phyloP scores from a whole-genome alignment of 2,113 vertebrate genomes.

The Caranx melampygus region DNA sequence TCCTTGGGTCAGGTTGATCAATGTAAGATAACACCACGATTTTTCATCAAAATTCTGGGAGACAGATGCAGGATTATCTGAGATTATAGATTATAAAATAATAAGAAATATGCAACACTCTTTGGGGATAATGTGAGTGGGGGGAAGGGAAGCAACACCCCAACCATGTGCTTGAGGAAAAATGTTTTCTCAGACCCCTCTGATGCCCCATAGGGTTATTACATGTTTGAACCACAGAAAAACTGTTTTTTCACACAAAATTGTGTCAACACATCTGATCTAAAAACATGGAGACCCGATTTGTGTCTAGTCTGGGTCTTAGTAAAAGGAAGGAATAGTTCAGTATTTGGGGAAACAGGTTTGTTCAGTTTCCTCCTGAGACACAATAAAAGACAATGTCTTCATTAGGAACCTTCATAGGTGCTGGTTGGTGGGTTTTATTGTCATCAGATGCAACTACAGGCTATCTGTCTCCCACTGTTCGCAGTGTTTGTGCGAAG shows the following conservation, averaged over 20 bases:
- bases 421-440: not conserved
- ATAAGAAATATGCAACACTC: not conserved
- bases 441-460: too few relatives aligned
- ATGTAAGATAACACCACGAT: not conserved
- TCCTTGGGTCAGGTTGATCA: not conserved
- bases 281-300: not conserved
- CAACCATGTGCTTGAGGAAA: slow-evolving; percentile 17
- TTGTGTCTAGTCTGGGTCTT: not conserved
- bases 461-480: too few relatives aligned
- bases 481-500: too few relatives aligned
- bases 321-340: too few relatives aligned
- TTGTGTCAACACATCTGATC: not conserved
- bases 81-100: not conserved
- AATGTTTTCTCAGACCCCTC: not conserved
- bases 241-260: not conserved
- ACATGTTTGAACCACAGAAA: slow-evolving; percentile 1
- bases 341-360: too few relatives aligned
- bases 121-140: not conserved
- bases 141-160: not conserved
- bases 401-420: not conserved
- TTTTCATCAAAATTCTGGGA: not conserved
- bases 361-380: too few relatives aligned
- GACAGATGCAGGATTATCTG: not conserved
- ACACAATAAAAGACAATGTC: too few relatives aligned
- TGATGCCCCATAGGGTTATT: slow-evolving; percentile 8